These are phyloP conservation scores for Petrolisthes cinctipes DNA, from an alignment of 2,888 invertebrate genomes.

Conservation along the genomic window DNA sequence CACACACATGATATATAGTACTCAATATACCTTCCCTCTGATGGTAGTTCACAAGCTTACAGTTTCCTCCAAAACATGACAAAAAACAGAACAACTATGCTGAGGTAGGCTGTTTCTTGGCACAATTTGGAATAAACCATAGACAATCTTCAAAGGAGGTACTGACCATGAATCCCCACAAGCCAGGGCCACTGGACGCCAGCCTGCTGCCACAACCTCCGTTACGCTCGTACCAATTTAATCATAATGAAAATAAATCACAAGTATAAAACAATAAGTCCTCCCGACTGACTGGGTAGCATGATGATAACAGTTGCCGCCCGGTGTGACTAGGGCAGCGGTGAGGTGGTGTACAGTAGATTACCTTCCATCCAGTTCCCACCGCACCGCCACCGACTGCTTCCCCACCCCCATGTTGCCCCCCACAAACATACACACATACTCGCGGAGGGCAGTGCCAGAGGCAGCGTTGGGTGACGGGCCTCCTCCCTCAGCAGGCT, in stretches of 20 bases:
- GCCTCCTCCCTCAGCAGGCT: slow-evolving; percentile 51
- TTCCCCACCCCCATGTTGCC: neutral
- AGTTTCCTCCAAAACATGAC: too few relatives aligned
- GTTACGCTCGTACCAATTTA: slow-evolving; percentile 49
- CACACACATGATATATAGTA: too few relatives aligned
- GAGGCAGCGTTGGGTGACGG: slow-evolving; percentile 33
- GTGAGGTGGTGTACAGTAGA: neutral
- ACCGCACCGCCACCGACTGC: slow-evolving; percentile 2
- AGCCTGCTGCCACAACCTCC: slow-evolving; percentile 44
- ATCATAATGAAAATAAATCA: slow-evolving; percentile 53
- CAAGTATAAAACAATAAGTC: slow-evolving; percentile 58
- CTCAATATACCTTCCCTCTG: too few relatives aligned
- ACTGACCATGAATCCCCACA: neutral
- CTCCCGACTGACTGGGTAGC: slow-evolving; percentile 52
- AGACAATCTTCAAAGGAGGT: too few relatives aligned
- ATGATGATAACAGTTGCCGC: slow-evolving; percentile 46
- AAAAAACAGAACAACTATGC: too few relatives aligned
- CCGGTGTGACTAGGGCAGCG: slow-evolving; percentile 53
- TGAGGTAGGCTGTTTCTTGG: too few relatives aligned
- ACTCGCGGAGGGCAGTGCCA: neutral
- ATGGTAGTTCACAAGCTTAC: too few relatives aligned
- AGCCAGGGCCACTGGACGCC: slow-evolving; percentile 7
- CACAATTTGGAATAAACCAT: too few relatives aligned
- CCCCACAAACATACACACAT: neutral
- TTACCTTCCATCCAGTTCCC: neutral